Percentiles rank a stretch among this genome's conserved stretches.
These are phyloP conservation scores for Dromius quadrimaculatus DNA, from an alignment of 2,888 invertebrate genomes.

Conservation along the genomic window DNA sequence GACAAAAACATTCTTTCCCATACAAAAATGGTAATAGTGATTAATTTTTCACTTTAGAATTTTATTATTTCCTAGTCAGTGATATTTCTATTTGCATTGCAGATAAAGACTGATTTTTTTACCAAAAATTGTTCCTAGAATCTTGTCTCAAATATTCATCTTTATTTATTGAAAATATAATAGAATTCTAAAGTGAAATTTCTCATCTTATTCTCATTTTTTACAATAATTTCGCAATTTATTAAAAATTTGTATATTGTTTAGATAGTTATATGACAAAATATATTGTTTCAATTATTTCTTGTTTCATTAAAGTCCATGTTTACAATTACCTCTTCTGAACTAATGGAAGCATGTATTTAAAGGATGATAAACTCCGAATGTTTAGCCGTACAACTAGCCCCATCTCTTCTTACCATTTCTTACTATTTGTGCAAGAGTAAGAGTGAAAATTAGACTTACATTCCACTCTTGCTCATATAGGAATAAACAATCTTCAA, in stretches of 20 bases:
- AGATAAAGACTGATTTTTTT: slow-evolving; percentile 37
- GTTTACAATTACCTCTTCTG: too few species aligned
- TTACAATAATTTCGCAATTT: slow-evolving; percentile 7
- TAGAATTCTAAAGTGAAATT: slow-evolving; percentile 38
- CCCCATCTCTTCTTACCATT: too few species aligned
- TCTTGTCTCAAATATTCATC: slow-evolving; percentile 3
- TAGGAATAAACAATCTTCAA: too few species aligned
- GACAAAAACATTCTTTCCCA: slow-evolving; percentile 10
- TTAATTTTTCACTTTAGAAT: slow-evolving; percentile 16
- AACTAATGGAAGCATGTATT: too few species aligned
- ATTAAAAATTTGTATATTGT: slow-evolving; percentile 44
- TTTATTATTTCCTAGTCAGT: slow-evolving; percentile 29
- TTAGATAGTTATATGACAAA: slow-evolving; percentile 30
- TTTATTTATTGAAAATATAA: slow-evolving; percentile 6
- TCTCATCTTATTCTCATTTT: slow-evolving; percentile 5
- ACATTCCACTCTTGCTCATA: too few species aligned
- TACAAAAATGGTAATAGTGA: not conserved
- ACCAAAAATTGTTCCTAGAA: slow-evolving; percentile 15
- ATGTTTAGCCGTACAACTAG: too few species aligned
- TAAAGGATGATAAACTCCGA: too few species aligned
- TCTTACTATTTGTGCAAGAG: too few species aligned
- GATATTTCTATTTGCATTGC: not conserved
- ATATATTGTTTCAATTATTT: slow-evolving; percentile 27
- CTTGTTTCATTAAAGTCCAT: slow-evolving; percentile 6
- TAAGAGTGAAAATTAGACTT: too few species aligned